Base-by-base conservation (phyloP, 2,888 invertebrate species). In the Dexiosoma caninum region DNA sequence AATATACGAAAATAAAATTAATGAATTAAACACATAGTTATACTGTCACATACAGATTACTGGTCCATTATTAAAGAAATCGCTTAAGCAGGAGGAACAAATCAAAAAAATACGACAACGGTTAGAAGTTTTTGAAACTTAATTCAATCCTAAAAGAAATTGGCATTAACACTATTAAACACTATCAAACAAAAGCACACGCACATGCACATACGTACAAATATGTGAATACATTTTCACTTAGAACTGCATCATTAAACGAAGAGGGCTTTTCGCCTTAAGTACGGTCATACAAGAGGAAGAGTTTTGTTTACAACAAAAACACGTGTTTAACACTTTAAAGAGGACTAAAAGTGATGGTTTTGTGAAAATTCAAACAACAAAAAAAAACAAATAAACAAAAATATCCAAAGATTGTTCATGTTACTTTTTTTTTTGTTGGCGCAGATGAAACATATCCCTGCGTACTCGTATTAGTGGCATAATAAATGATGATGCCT, bases 271-370 rank as follows among this genome's bases (percentile, higher is more conserved):
- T 4, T 2, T 14, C 30, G 4, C 27, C 14, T 60, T 66, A 67
- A 78, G 57, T 49, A 49, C 44, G 62, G 35, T 64, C 49, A 74
- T 49, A 6, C 3, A 23, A 32, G 49, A 49, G 14, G 1, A 16
- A 37, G 42, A 67, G 40, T 44, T 77, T 72, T 64, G 62, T 77
- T 77, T 57, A 81, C 81, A 72, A 67, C 42, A 72, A 77, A 74
- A 57, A 72, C 81, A 81, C 77, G 81, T 81, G 77, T 77, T 77
- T 59, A 77, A 77, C 69, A 77, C 59, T 69, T 74, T 72, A 51
- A 74, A 74, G 46, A 67, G 69, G 77, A 77, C 67, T 64, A 69
- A 75, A 77, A 72, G 16, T 42, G 57, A 57, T 55, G 51, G 60
- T 51, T 60, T 60, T 46, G 49, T 10, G 7, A 42, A 53, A 62